A percentile compares a stretch with the other conserved stretches of the same genome.
Conservation (phyloP, 2,797 vertebrate species). For the Apogon talboti region DNA sequence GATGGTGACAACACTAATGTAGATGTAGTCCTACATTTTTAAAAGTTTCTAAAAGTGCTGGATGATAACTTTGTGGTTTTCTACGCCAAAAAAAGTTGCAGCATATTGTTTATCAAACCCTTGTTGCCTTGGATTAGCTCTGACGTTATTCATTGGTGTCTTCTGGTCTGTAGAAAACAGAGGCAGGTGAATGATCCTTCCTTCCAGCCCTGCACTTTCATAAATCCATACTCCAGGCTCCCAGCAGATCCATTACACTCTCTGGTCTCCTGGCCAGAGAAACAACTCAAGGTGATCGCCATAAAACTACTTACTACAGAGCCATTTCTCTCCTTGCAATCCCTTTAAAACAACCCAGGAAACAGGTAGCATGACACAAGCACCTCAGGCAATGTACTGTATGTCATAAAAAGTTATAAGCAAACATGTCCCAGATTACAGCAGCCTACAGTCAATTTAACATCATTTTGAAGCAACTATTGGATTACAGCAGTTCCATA, state of each 20-base stretch:
- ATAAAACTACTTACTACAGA: constrained; percentile 79
- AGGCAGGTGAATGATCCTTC: constrained; percentile 83
- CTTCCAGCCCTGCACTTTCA: constrained; percentile 73
- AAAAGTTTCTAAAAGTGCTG: constrained; percentile 21
- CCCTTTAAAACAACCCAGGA: constrained; percentile 71
- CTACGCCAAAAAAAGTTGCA: not conserved
- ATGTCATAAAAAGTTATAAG: constrained; percentile 36
- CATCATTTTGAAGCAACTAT: constrained; percentile 20
- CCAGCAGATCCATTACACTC: constrained; percentile 88
- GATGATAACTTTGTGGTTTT: constrained; percentile 38
- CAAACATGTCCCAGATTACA: constrained; percentile 45
- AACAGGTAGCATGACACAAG: constrained; percentile 36
- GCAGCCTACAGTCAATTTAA: constrained; percentile 17
- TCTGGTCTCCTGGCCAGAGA: constrained; percentile 87
- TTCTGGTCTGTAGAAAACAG: constrained; percentile 69
- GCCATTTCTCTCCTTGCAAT: constrained; percentile 67
- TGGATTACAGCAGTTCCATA: not conserved
- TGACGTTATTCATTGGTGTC: constrained; percentile 82
- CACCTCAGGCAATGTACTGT: constrained; percentile 25
- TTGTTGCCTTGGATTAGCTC: constrained; percentile 83
- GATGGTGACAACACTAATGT: too few relatives aligned
- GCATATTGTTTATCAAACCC: constrained; percentile 78
- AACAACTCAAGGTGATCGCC: constrained; percentile 87
- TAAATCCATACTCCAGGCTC: constrained; percentile 89
- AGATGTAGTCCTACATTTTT: not conserved